phyloP scores from a whole-genome alignment of 2,797 vertebrate genomes.

The Alosa sapidissima region DNA sequence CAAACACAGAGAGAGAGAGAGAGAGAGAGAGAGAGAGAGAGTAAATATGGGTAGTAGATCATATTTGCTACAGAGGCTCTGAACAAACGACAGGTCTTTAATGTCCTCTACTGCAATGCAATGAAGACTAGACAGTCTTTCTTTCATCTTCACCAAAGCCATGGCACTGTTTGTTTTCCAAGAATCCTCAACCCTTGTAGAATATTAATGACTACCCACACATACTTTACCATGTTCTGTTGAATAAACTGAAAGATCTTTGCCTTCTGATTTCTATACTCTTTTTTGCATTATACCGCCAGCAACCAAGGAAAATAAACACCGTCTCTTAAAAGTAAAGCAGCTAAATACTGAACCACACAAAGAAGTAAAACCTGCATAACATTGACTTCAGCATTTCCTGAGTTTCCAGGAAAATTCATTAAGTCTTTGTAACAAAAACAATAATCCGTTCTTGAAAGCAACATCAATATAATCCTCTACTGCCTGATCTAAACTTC shows the following conservation, averaged over 20 bases:
- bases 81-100: background rate
- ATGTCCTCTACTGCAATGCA: conserved; percentile 3
- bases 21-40: background rate
- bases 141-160: background rate
- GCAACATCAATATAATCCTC: background rate
- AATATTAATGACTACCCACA: background rate
- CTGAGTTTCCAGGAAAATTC: background rate
- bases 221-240: background rate
- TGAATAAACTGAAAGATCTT: background rate
- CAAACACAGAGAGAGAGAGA: background rate
- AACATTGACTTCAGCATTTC: background rate
- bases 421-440: background rate
- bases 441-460: background rate
- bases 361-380: background rate
- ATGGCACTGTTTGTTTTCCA: background rate
- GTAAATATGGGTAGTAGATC: background rate
- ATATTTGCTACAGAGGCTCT: background rate
- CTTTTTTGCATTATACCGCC: background rate
- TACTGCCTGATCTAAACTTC: background rate
- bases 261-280: background rate
- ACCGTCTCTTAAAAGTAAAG: background rate
- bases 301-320: background rate
- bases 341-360: background rate
- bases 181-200: background rate
- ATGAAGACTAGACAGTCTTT: background rate